phyloP scores from a whole-genome alignment of 2,888 invertebrate genomes.

The Orchestes rusci region DNA sequence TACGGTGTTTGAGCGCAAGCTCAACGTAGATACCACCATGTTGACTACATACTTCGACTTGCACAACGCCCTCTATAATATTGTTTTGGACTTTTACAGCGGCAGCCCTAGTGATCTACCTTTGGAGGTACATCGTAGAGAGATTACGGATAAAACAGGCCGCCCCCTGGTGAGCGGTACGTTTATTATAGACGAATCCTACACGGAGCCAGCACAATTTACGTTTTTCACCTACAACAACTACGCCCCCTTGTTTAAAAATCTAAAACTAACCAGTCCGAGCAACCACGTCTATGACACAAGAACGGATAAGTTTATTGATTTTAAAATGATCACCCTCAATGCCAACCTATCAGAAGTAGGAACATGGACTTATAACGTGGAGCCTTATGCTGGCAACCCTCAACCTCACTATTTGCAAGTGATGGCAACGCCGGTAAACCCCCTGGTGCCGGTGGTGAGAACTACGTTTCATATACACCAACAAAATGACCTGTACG shows the following conservation, averaged over 20 bases:
- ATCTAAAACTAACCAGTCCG: constrained; percentile 47
- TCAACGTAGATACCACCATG: constrained; percentile 47
- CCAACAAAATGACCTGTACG: constrained; percentile 42
- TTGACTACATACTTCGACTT: constrained; percentile 50
- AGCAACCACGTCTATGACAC: constrained; percentile 44
- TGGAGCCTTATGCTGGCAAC: constrained; percentile 51
- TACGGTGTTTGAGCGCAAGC: constrained; percentile 48
- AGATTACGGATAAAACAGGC: constrained; percentile 45
- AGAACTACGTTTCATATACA: constrained; percentile 47
- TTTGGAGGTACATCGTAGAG: constrained; percentile 47
- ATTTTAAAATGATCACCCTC: constrained; percentile 48
- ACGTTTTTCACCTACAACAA: constrained; percentile 49
- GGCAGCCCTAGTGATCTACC: constrained; percentile 44
- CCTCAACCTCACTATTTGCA: constrained; percentile 56
- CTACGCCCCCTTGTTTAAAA: constrained; percentile 47
- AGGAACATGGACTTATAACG: constrained; percentile 54
- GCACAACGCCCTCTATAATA: constrained; percentile 45
- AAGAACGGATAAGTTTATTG: constrained; percentile 46
- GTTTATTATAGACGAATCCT: constrained; percentile 48
- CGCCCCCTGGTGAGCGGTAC: constrained; percentile 47
- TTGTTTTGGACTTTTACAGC: constrained; percentile 45
- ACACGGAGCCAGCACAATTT: constrained; percentile 49
- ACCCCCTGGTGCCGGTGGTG: constrained; percentile 43
- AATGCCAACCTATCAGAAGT: constrained; percentile 49
- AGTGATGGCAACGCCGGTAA: constrained; percentile 51